Conservation (phyloP, 35 echinoderm and acorn worm species). For the Eucidaris tribuloides region DNA sequence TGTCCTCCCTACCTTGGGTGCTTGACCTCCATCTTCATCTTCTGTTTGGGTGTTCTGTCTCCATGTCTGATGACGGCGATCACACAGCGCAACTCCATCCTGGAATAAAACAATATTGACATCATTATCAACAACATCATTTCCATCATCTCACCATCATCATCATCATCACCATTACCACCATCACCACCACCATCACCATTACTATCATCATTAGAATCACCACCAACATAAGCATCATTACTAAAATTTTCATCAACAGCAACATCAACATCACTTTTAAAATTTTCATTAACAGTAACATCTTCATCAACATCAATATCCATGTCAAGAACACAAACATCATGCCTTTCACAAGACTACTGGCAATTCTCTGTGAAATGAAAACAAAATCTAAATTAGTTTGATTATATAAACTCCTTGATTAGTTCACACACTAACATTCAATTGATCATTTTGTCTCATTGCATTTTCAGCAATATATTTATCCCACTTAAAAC, state of each 20-base stretch:
- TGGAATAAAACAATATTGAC: background rate
- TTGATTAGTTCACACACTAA: too few relatives aligned
- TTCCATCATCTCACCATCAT: background rate
- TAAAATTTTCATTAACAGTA: background rate
- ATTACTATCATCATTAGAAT: background rate
- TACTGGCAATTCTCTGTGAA: too few relatives aligned
- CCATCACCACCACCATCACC: background rate
- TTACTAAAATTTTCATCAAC: background rate
- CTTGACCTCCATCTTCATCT: conserved; percentile 99
- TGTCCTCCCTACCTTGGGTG: conserved; percentile 70
- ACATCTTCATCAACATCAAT: background rate
- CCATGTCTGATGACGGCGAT: conserved; percentile 98
- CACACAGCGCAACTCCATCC: conserved; percentile 97
- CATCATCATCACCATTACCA: background rate
- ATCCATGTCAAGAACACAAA: background rate
- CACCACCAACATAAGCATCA: background rate
- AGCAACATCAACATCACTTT: background rate
- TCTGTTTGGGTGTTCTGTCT: conserved; percentile 98
- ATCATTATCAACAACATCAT: background rate
- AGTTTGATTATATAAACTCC: too few relatives aligned
- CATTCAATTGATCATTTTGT: too few relatives aligned
- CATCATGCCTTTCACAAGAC: too few relatives aligned
- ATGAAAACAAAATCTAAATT: too few relatives aligned
- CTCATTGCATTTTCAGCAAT: too few relatives aligned
- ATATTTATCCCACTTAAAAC: too few relatives aligned